Base-by-base conservation (phyloP, 1,140 invertebrate genomes). In the Ceratoteleas bidentatus region DNA sequence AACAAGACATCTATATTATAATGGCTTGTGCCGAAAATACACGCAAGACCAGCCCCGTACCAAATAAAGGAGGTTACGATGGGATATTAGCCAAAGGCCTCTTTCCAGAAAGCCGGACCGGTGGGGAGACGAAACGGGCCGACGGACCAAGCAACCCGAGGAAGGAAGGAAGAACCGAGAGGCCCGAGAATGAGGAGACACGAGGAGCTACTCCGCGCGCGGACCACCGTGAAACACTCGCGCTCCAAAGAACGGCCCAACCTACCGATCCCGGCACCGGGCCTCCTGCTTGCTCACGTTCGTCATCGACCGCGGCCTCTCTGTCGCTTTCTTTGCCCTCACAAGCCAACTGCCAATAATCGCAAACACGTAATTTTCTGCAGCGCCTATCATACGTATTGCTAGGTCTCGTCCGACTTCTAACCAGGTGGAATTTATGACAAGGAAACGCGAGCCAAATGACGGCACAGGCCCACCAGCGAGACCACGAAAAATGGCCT, bases 1-100 rank as follows among this genome's bases (percentile, higher is more conserved):
- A 85, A 85, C 86, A 86, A 89, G 89, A 90, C 86, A 87, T 90
- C 89, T 91, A 90, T 90, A 91, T 91, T 89, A 90, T 89, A 90
- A 91, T 89, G 84, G 66, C 80, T 56, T 85, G 78, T 72, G 69
- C 77, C 78, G 61, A 81, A 85, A 85, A 81, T 77, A 69, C 83
- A 76, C 79, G 66, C 68, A 81, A 68, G 57, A 53, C 69, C 57
- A 53, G 75, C 62, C 72, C 84, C 76, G 78, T 50, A 84, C 76
- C 85, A 85, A 87, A 87, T 82, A 83, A 85, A 84, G 84, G 84
- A 87, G 87, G 86, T 81, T 88, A 86, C 82, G 65, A 85, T 74
- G 83, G 84, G 87, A 73, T 88, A 89, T 88, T 81, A 83, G 77
- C 77, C 70, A 57, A 64, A 66, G 82, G 74, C 58, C 69, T 73